Base-by-base conservation (phyloP, 2,797 vertebrate species). In the Hozukius guyotensis region DNA sequence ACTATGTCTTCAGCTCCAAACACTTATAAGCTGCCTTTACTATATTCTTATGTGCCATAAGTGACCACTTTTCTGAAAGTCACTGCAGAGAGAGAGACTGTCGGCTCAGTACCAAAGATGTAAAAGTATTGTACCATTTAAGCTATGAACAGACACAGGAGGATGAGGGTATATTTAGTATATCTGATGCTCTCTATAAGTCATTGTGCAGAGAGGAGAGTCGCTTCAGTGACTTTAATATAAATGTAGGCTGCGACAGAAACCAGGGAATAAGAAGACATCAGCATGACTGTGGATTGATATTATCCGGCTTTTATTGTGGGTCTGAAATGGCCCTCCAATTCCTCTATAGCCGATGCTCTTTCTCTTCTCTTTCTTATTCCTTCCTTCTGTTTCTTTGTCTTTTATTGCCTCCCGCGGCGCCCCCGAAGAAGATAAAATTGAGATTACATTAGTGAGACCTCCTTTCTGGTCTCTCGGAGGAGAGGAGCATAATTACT, bases 371-470 rank as follows among this genome's bases (percentile, higher is more conserved):
- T 72, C 64, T 73, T 53, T 70, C 73, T 66, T 53, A 65, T 80
- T 77, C 38, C 42, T 14, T 78, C 71, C 12, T 46, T 63, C 12
- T 77, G 32, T 79, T 78, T 67, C 63, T 72, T 52, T 61, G 49
- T 38, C 32, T 85, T 87, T 82, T 80, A 85, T 91, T 49, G 63
- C 72, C 79, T 86, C 53, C 64, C 11, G 24, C 24, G 22, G 36
- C 63, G 27, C 72, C 81, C 68, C 71, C 66, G 32, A 72, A 86
- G 86, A 85, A 80, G 77, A 81, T 82, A 79, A 79, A 84, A 82
- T 77, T 84, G 73, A 88, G 89, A 93, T 92, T 88, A 85, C 78
- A 89, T 92, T 92, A 91, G 82, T 77, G 69, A 89, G 85, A 81
- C 72, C 85, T 87, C 77, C 72, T 88, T 89, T 88, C 82, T 85